Conservation (phyloP, 2,888 invertebrate genomes). For the Acrocyrtus sp. region DNA sequence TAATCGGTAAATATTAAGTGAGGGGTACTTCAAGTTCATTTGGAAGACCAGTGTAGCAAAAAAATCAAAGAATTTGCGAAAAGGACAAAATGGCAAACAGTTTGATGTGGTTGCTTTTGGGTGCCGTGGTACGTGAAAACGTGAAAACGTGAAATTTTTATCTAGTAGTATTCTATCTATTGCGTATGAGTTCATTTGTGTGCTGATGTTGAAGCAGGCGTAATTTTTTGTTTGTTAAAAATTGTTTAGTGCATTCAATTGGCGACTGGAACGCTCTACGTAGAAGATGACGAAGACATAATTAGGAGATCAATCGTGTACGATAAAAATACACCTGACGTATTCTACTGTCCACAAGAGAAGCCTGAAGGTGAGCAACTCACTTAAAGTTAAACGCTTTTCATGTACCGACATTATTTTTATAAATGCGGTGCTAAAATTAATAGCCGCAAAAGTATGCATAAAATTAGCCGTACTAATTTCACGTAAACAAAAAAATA, state of each 20-base stretch:
- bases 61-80: no score
- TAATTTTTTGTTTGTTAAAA: not conserved
- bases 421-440: not conserved
- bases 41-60: not conserved
- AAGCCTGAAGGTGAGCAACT: conserved; percentile 73
- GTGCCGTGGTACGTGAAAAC: conserved; percentile 37
- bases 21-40: not conserved
- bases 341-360: conserved; percentile 81
- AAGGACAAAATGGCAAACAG: conserved; percentile 31
- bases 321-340: conserved; percentile 81
- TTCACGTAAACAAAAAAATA: not conserved
- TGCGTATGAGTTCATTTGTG: no score
- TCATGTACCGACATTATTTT: no score
- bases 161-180: no score
- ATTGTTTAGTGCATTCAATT: conserved; percentile 34
- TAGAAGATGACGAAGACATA: conserved; percentile 70
- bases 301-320: conserved; percentile 81
- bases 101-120: conserved; percentile 21
- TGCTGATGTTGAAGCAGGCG: no score
- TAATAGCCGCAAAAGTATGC: not conserved
- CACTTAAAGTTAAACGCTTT: not conserved
- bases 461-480: not conserved
- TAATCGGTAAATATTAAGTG: not conserved
- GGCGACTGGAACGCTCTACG: conserved; percentile 24
- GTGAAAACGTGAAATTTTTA: conserved; percentile 1